Base-by-base conservation (phyloP, 2,797 vertebrate genomes). In the Myotis findleyi region DNA sequence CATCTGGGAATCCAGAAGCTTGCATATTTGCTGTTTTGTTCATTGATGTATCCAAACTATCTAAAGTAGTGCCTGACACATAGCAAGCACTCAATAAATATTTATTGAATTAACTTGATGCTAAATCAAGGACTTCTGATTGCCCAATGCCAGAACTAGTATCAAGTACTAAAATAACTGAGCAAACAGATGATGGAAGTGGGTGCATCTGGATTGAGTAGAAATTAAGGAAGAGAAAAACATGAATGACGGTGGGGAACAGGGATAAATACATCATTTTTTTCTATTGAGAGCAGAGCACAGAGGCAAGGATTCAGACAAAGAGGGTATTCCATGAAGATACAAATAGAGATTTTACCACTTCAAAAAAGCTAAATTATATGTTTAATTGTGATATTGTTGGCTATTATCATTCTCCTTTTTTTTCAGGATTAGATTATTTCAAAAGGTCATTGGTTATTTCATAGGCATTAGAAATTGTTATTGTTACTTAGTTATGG, bases 141-240 rank as follows among this genome's bases (percentile, higher is more conserved):
- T 87, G 9, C 1, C 9, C 13, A 57, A 41, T 75, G n/a, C 16
- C n/a, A 76, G 49, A 77, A 62, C 51, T 92, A 23, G 13, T 66
- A 85, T 93, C 13, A 72, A 76, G 27, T 44, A 81, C 8, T 76
- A 33, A 93, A 92, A 85, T 12, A 79, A 79, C 9, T n/a, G 1
- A 86, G 13, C 18, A 77, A 96, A 84, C 0, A 55, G 36, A 86
- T 82, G 20, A 88, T 55, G n/a, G 47, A 75, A 69, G 21, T 25
- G 23, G 36, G 3, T 21, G 6, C 4, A 84, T 69, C 11, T 7
- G 81, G 33, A 87, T 0, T 57, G 62, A 30, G 44, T 20, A 72
- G n/a, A 87, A 93, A 93, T 55, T 77, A 85, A 73, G 5, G 2
- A 75, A 84, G 20, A 87, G 6, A 88, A 96, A 90, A 6, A 41